Percentiles rank a stretch among this genome's conserved stretches.
Conservation (phyloP, 2,888 invertebrate genomes). For the Heteromyza rotundicornis region DNA sequence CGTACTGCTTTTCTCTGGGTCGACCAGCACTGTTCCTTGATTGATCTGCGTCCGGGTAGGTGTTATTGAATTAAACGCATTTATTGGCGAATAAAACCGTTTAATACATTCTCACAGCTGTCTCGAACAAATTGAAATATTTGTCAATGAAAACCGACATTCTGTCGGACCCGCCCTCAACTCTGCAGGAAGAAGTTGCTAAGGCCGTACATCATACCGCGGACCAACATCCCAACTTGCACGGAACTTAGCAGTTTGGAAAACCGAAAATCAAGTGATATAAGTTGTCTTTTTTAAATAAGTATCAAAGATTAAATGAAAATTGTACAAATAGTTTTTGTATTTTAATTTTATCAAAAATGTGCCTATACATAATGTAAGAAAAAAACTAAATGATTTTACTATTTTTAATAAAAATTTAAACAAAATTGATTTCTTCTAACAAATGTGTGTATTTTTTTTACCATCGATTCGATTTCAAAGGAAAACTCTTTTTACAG, state of each 20-base stretch:
- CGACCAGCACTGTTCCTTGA: constrained; percentile 94
- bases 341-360: constrained; percentile 2
- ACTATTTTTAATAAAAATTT: constrained; percentile 2
- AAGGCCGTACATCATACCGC: constrained; percentile 69
- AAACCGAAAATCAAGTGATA: background rate
- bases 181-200: constrained; percentile 87
- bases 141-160: constrained; percentile 93
- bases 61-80: background rate
- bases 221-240: constrained; percentile 60
- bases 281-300: background rate
- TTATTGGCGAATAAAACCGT: too few relatives aligned
- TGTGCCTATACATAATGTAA: constrained; percentile 1
- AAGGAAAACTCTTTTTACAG: background rate
- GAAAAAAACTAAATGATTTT: background rate
- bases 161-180: constrained; percentile 81
- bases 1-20: constrained; percentile 92
- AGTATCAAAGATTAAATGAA: constrained; percentile 2
- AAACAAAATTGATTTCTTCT: too few relatives aligned
- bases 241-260: constrained; percentile 46
- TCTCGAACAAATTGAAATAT: constrained; percentile 87
- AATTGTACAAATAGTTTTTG: constrained; percentile 4
- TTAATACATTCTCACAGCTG: too few relatives aligned
- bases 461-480: too few relatives aligned
- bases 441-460: too few relatives aligned
- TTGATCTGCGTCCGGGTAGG: constrained; percentile 91